phyloP scores from a whole-genome alignment of 2,888 invertebrate species.

The Pemphredon lugubris region DNA sequence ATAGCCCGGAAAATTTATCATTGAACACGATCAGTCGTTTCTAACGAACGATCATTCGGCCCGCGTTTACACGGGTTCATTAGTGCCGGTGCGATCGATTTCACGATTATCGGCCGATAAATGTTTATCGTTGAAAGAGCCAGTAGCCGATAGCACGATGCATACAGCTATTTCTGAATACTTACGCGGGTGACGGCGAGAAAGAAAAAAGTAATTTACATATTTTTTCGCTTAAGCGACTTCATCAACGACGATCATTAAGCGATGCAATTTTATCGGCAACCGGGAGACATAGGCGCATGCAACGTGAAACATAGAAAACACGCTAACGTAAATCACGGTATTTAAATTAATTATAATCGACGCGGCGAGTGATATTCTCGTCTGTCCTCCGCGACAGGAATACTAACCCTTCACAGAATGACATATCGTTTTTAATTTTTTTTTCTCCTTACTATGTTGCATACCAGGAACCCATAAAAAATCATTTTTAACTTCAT shows the following conservation, averaged over 20 bases:
- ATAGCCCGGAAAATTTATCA: no score
- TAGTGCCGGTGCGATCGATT: no score
- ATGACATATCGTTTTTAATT: no score
- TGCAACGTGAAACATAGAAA: slow-evolving; percentile 26
- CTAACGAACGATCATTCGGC: no score
- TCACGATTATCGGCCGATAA: no score
- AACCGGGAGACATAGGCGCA: slow-evolving; percentile 25
- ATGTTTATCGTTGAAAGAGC: not conserved
- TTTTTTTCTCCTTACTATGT: no score
- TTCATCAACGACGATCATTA: slow-evolving; percentile 58
- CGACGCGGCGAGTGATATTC: not conserved
- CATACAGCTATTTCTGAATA: slow-evolving; percentile 8
- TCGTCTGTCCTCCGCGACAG: not conserved
- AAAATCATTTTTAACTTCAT: no score
- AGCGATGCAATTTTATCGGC: slow-evolving; percentile 60
- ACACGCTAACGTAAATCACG: not conserved
- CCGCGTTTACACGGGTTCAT: no score
- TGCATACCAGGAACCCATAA: no score
- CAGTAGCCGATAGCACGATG: slow-evolving; percentile 9
- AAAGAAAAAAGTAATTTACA: slow-evolving; percentile 49
- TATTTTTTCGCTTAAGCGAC: slow-evolving; percentile 58
- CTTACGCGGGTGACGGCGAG: slow-evolving; percentile 8
- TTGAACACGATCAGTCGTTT: no score
- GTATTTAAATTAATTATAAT: not conserved
- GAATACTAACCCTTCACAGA: not conserved